phyloP scores from a whole-genome alignment of 2,888 invertebrate genomes.

The Diploptera punctata region DNA sequence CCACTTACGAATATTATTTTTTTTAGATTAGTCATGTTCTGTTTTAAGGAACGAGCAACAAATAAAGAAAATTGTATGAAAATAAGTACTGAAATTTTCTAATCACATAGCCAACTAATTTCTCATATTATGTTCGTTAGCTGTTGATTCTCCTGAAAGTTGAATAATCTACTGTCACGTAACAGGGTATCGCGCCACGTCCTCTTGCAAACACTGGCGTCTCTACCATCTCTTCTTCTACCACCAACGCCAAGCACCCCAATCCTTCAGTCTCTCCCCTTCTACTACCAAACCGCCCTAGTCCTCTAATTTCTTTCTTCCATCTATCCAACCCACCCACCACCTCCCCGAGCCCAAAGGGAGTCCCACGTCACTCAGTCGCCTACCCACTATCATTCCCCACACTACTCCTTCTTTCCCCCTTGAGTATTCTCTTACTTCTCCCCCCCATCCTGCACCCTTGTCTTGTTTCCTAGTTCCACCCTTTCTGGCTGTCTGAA shows the following conservation, averaged over 20 bases:
- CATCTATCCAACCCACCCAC: conserved; percentile 49
- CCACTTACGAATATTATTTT: too few relatives aligned
- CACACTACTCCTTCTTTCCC: conserved; percentile 50
- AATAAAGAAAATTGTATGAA: too few relatives aligned
- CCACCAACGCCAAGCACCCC: conserved; percentile 27
- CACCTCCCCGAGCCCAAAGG: conserved; percentile 40
- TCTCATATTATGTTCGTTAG: too few relatives aligned
- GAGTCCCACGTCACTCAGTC: conserved; percentile 34
- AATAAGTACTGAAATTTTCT: too few relatives aligned
- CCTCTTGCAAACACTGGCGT: background rate
- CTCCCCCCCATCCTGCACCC: conserved; percentile 38
- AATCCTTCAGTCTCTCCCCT: conserved; percentile 26
- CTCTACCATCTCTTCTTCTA: conserved; percentile 15
- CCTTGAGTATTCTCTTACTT: conserved; percentile 43
- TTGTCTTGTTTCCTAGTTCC: conserved; percentile 29
- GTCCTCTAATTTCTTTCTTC: conserved; percentile 52
- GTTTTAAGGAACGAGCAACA: too few relatives aligned
- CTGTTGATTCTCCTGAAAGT: too few relatives aligned
- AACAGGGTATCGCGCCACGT: too few relatives aligned
- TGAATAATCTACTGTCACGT: too few relatives aligned
- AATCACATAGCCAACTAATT: too few relatives aligned
- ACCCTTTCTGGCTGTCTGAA: conserved; percentile 27
- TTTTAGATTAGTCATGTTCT: too few relatives aligned
- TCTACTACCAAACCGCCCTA: conserved; percentile 47
- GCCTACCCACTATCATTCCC: conserved; percentile 53